These are phyloP conservation scores for Gallinago nigripennis DNA, from an alignment of 2,797 vertebrate species.

Conservation along the genomic window DNA sequence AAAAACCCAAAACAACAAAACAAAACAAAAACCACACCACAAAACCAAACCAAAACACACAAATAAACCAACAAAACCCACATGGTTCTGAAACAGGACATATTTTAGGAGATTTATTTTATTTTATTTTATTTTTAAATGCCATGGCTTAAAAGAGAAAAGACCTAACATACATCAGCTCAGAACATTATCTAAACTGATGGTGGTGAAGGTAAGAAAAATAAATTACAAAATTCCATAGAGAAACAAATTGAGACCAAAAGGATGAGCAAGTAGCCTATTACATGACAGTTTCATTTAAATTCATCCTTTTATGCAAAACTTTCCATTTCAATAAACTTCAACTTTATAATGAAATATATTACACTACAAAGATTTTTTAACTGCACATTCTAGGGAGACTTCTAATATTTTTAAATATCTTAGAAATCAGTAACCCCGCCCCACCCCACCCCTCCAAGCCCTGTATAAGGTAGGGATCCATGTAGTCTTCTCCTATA, in stretches of 20 bases:
- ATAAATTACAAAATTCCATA: neutral
- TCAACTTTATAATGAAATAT: neutral
- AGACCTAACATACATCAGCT: neutral
- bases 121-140: neutral
- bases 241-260: neutral
- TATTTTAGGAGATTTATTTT: neutral
- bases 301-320: neutral
- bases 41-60: neutral
- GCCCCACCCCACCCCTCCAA: no score
- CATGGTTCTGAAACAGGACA: neutral
- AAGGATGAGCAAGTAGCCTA: neutral
- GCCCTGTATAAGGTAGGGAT: neutral
- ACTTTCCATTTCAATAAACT: neutral
- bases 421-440: neutral
- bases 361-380: neutral
- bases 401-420: neutral
- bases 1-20: no score
- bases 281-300: neutral
- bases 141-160: neutral
- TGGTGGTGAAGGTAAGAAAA: neutral
- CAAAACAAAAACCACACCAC: no score
- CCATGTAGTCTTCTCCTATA: neutral
- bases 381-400: neutral
- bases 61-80: neutral
- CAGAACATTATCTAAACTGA: neutral